Percentiles rank a stretch among this genome's conserved stretches.
Conservation (phyloP, 2,797 vertebrate genomes). For the Arctocebus calabarensis region DNA sequence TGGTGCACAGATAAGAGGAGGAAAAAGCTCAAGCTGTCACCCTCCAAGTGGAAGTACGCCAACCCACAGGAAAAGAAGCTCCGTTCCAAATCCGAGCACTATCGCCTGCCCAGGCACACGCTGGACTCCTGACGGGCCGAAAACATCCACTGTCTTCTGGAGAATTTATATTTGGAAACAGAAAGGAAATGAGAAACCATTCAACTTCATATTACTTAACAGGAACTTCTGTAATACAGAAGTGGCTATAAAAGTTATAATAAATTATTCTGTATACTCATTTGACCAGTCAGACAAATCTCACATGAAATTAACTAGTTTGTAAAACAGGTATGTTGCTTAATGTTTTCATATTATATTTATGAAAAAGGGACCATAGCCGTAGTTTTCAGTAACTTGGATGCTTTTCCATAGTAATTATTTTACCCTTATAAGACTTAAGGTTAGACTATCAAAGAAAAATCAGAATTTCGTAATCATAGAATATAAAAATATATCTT, state of each 20-base stretch:
- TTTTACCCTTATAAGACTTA: slow-evolving; percentile 67
- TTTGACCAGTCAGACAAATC: slow-evolving; percentile 75
- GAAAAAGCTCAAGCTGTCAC: slow-evolving; percentile 93
- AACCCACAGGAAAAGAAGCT: slow-evolving; percentile 90
- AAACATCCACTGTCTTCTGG: slow-evolving; percentile 28
- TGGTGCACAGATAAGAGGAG: slow-evolving; percentile 97
- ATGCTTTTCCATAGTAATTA: slow-evolving; percentile 42
- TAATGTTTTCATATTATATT: slow-evolving; percentile 70
- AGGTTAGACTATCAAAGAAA: slow-evolving; percentile 78
- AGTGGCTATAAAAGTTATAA: slow-evolving; percentile 77
- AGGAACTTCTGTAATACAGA: slow-evolving; percentile 83
- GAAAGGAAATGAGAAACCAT: neutral
- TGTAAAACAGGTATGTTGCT: slow-evolving; percentile 63
- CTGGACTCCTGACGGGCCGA: slow-evolving; percentile 88
- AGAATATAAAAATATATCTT: slow-evolving; percentile 50
- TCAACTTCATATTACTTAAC: slow-evolving; percentile 65
- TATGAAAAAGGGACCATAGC: slow-evolving; percentile 58
- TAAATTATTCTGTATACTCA: slow-evolving; percentile 85
- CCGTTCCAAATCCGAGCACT: slow-evolving; percentile 90
- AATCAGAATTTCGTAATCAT: slow-evolving; percentile 65
- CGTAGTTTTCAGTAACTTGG: slow-evolving; percentile 57
- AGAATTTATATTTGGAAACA: slow-evolving; percentile 75
- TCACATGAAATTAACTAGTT: slow-evolving; percentile 72
- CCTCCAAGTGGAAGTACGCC: slow-evolving; percentile 92
- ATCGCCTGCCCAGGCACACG: slow-evolving; percentile 93